Evolutionary conservation across 92 coral and sea anemone species (phyloP).

Genomic region (Chrysogorgia sp.): DNA sequence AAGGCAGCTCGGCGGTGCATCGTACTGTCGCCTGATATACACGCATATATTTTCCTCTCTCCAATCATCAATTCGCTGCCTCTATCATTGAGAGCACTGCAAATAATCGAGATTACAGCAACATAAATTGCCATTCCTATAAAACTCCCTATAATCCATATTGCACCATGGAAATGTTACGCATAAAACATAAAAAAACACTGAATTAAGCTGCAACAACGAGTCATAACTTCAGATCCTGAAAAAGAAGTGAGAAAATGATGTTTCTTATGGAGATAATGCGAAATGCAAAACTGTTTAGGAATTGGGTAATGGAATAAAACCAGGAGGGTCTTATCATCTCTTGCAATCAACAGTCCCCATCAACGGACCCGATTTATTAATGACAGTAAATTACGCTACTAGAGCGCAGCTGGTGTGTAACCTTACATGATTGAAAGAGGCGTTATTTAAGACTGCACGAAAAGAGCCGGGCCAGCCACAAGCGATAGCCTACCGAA

Average conservation of each 20-base stretch:
- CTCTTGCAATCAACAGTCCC: constrained; percentile 21
- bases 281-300: not conserved
- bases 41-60: not conserved
- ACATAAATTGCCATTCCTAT: too few relatives aligned
- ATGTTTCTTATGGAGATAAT: too few relatives aligned
- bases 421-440: constrained; percentile 51
- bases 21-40: too few relatives aligned
- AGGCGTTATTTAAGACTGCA: constrained; percentile 46
- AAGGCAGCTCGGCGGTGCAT: not conserved
- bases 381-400: constrained; percentile 50
- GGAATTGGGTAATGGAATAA: constrained; percentile 5
- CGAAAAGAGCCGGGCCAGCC: constrained; percentile 26
- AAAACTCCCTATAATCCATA: too few relatives aligned
- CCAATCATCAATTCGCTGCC: not conserved
- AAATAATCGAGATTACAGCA: too few relatives aligned
- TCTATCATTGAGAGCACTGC: not conserved
- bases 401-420: constrained; percentile 47
- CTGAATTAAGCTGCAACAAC: too few relatives aligned
- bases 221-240: not conserved
- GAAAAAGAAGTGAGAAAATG: too few relatives aligned
- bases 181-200: too few relatives aligned
- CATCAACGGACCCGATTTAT: constrained; percentile 43
- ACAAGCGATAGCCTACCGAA: constrained; percentile 30
- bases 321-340: constrained; percentile 44
- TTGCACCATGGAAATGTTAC: too few relatives aligned